Base-by-base conservation (phyloP, 2,888 invertebrate species). In the Parnassius orleans region DNA sequence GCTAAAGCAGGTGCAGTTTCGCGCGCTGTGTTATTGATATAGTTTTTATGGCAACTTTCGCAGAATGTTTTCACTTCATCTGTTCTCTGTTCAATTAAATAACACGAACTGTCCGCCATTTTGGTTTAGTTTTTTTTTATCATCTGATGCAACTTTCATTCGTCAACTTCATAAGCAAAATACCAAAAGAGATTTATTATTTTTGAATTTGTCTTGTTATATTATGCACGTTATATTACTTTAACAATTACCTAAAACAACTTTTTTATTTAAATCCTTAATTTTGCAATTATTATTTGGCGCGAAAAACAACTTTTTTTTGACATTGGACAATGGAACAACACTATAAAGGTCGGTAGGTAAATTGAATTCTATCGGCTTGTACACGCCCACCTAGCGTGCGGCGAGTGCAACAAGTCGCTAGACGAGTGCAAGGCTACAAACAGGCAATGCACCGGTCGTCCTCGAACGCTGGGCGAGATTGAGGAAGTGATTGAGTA, bases 401-500 rank as follows among this genome's bases (percentile, higher is more conserved):
- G 63, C 41, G 7, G 24, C 51, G 48, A 53, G 46, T 24, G 57
- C 62, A 63, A 63, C 63, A 63, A 63, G 63, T 63, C 55, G 63
- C 63, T 63, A 59, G 63, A 63, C 55, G 42, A 58, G 63, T 56
- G 55, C 63, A 56, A 53, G 59, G 59, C 58, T 51, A 43, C 48
- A 44, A 9, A 19, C 53, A 54, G 47, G 14, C 19, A 44, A 42
- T 53, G 46, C 65, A 62, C 61, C 60, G 66, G 66, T 41, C 64
- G 64, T 56, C 66, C 66, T 64, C 59, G 63, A 19, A 10, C 50
- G 42, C 53, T 55, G 54, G 50, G 47, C 52, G 57, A 46, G 42
- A 51, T 59, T 62, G 53, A 63, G 66, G 66, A 66, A 66, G 66
- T 58, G 52, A 58, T 63, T 54, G 63, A 63, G 63, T 55, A 46